Percentiles rank a stretch among this genome's conserved stretches.
These are phyloP conservation scores for Aphelinus atriplicis DNA, from an alignment of 1,140 invertebrate species.

Conservation along the genomic window DNA sequence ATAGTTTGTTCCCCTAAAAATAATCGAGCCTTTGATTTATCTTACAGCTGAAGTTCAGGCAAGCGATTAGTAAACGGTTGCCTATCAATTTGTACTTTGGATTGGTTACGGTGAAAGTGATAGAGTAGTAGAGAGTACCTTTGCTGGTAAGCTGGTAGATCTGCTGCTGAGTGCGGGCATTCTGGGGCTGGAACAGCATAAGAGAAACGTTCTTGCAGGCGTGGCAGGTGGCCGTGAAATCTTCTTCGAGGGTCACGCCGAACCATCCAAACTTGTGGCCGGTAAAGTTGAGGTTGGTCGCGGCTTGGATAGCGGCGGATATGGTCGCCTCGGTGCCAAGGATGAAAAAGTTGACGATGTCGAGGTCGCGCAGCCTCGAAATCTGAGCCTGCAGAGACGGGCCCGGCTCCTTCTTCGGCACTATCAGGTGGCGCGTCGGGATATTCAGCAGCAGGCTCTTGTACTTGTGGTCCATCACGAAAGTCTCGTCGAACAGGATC, in stretches of 20 bases:
- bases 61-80: no score
- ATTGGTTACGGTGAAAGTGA: no score
- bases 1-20: no score
- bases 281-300: constrained; percentile 53
- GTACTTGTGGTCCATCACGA: constrained; percentile 93
- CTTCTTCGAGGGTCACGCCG: constrained; percentile 67
- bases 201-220: constrained; percentile 53
- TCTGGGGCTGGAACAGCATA: constrained; percentile 53
- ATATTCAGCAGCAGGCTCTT: constrained; percentile 88
- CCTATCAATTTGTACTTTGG: no score
- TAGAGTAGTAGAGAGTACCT: constrained; percentile 14
- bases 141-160: constrained; percentile 68
- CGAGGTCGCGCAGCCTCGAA: constrained; percentile 77
- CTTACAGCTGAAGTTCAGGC: no score
- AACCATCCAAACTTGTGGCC: constrained; percentile 72
- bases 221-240: constrained; percentile 48
- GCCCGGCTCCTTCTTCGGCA: constrained; percentile 68
- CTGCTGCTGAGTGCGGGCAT: constrained; percentile 51
- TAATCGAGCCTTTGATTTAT: no score
- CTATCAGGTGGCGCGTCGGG: constrained; percentile 85
- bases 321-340: constrained; percentile 78
- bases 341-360: constrained; percentile 90
- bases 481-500: constrained; percentile 87
- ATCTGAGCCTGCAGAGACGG: constrained; percentile 73
- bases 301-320: constrained; percentile 72